Conservation (phyloP, 2,797 vertebrate species). For the Danio albolineatus region DNA sequence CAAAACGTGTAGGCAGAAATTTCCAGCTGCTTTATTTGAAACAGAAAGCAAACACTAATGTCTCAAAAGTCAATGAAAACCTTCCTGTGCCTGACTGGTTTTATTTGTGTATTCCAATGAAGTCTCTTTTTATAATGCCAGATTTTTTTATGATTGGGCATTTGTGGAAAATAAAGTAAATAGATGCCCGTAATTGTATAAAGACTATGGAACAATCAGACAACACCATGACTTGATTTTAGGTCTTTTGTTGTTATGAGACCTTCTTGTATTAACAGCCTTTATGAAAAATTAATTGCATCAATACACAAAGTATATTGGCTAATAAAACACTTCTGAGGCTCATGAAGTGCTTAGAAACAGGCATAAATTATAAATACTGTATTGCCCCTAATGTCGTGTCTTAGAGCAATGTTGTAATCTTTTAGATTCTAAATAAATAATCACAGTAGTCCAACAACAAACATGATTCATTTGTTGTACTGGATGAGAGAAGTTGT, state of each 20-base stretch:
- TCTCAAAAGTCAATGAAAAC: constrained; percentile 24
- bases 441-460: background rate
- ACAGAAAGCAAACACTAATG: background rate
- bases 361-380: constrained; percentile 18
- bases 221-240: constrained; percentile 12
- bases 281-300: constrained; percentile 31
- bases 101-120: constrained; percentile 1
- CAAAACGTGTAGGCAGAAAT: constrained; percentile 10
- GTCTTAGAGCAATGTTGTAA: constrained; percentile 16
- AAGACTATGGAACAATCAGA: constrained; percentile 27
- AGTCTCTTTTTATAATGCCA: background rate
- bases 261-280: constrained; percentile 15
- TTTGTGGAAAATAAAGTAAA: constrained; percentile 16
- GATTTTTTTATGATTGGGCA: constrained; percentile 7
- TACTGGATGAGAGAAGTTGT: background rate
- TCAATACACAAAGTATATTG: constrained; percentile 31
- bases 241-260: constrained; percentile 15
- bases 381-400: background rate
- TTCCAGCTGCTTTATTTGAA: constrained; percentile 3
- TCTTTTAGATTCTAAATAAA: constrained; percentile 22
- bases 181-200: constrained; percentile 7
- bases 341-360: constrained; percentile 27
- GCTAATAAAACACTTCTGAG: constrained; percentile 8
- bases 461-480: background rate
- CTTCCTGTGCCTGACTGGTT: constrained; percentile 6